phyloP scores from a whole-genome alignment of 2,113 vertebrate species.

The Puffinus mauretanicus region DNA sequence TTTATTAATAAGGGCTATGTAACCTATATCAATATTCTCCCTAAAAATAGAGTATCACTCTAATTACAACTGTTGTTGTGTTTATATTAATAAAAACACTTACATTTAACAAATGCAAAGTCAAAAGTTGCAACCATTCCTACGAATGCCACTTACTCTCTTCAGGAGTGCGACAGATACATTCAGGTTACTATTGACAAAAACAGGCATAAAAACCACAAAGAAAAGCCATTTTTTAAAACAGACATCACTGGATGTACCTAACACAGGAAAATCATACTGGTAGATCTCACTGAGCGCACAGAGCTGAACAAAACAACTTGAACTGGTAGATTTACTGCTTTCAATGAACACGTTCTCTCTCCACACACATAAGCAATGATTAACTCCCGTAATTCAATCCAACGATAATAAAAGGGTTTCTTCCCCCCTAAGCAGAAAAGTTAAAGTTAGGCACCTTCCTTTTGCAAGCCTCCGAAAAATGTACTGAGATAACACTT shows the following conservation, averaged over 20 bases:
- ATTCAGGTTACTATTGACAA: background rate
- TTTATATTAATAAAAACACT: background rate
- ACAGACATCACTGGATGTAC: background rate
- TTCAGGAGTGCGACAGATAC: background rate
- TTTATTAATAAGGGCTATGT: background rate
- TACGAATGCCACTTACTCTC: background rate
- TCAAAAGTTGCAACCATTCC: background rate
- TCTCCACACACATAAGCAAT: background rate
- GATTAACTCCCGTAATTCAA: background rate
- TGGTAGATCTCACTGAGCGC: background rate
- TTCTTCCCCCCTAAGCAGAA: background rate
- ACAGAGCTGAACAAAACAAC: background rate
- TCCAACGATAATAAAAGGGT: conserved; percentile 40
- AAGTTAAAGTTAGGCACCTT: background rate
- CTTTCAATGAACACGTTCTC: background rate
- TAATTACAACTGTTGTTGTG: background rate
- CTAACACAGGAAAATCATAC: background rate
- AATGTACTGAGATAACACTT: background rate
- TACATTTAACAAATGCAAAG: background rate
- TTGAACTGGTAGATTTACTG: background rate
- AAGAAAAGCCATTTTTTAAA: background rate
- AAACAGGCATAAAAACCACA: background rate
- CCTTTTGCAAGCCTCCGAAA: background rate
- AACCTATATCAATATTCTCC: background rate
- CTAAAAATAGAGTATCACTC: background rate